Base-by-base conservation (phyloP, 2,113 vertebrate genomes). In the Cichladusa arquata region DNA sequence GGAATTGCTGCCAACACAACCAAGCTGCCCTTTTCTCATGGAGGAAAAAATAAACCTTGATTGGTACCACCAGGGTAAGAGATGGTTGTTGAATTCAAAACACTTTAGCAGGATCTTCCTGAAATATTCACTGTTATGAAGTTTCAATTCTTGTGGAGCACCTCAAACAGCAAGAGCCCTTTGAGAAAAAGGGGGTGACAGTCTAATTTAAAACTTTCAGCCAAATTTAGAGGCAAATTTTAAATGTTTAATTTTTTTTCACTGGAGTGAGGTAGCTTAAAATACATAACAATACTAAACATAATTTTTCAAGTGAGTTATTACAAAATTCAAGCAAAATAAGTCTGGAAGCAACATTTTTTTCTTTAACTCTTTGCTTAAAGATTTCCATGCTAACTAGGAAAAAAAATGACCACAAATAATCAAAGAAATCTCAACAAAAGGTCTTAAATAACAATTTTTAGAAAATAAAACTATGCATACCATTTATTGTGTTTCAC, bases 1-100 rank as follows among this genome's bases (percentile, higher is more conserved):
- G 25, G 38, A 83, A 71, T 31, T 45, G 44, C 44, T 45, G 19
- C 44, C 40, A 42, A 42, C 80, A 14, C 11, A 54, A 42, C 17
- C 13, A 8, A 0, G 0, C 11, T 7, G 2, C 19, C 3, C 19
- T 7, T 7, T 61, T 71, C 28, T 74, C 23, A 36, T 0, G 3
- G 38, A 77, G 71, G 23, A 5, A 72, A 56, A 28, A 53, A 26
- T 29, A 83, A 82, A 90, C 9, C 8, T 47, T 3, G 0, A 50
- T 24, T 42, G 15, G 8, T 31, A 70, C 14, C 66, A 34, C 12
- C 60, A 60, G 22, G 31, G 1, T 33, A 42, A 58, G 38, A 53
- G 11, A 15, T 1, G 5, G 5, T 0, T 60, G 1, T 17, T 70
- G 48, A 74, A 74, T 62, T 80, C 0, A 1, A 60, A 86, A 38